Evolutionary conservation across 2,888 invertebrate genomes (phyloP).

Genomic region (Atherix ibis): DNA sequence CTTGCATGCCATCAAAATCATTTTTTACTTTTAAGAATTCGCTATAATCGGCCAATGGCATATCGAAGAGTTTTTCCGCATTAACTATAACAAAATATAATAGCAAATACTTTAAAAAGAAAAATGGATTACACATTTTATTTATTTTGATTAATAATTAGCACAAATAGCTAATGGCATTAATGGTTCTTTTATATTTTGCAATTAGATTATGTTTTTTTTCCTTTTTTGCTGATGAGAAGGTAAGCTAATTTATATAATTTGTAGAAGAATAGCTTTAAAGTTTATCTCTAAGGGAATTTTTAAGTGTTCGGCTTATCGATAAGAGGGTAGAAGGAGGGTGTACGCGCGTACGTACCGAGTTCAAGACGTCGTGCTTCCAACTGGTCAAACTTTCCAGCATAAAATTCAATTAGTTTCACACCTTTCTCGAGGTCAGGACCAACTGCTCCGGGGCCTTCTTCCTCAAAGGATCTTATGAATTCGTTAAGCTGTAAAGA

Average conservation of each 20-base stretch:
- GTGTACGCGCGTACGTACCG: no score
- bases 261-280: no score
- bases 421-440: constrained; percentile 60
- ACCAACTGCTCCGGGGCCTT: constrained; percentile 70
- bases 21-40: constrained; percentile 47
- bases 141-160: no score
- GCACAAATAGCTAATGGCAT: no score
- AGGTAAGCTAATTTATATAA: no score
- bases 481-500: constrained; percentile 39
- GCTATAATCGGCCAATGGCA: constrained; percentile 70
- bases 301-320: no score
- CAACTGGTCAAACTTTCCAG: constrained; percentile 43
- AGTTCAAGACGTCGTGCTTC: constrained; percentile 44
- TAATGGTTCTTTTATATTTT: no score
- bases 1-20: constrained; percentile 51
- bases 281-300: no score
- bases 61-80: constrained; percentile 76
- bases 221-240: no score
- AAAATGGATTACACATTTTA: background rate
- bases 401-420: constrained; percentile 43
- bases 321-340: no score
- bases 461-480: constrained; percentile 50
- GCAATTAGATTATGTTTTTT: no score
- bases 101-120: constrained; percentile 1
- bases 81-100: constrained; percentile 36